Conservation (phyloP, 2,797 vertebrate genomes). For the Manis crassicaudata region DNA sequence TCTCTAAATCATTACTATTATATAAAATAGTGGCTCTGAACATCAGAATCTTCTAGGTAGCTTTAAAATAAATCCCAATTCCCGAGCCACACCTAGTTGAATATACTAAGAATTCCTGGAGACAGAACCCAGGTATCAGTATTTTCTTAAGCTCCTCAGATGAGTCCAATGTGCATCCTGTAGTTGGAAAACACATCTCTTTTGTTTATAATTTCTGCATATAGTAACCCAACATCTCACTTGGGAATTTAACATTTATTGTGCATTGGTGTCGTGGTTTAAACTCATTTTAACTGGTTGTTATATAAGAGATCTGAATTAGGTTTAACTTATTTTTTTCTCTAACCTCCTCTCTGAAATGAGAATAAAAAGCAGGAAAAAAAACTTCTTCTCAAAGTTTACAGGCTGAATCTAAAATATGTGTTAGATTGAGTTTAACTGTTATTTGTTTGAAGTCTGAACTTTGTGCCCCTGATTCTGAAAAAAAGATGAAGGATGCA, state of each 20-base stretch:
- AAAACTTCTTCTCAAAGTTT: background rate
- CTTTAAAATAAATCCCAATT: background rate
- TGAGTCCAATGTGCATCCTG: background rate
- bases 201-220: slow-evolving; percentile 31
- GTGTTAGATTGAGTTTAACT: slow-evolving; percentile 15
- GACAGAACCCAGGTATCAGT: background rate
- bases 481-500: background rate
- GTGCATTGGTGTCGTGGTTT: background rate
- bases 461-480: background rate
- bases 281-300: slow-evolving; percentile 8
- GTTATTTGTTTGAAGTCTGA: slow-evolving; percentile 34
- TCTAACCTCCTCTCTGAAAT: background rate
- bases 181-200: slow-evolving; percentile 12
- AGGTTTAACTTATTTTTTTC: background rate
- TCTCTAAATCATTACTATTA: background rate
- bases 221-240: background rate
- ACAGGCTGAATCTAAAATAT: slow-evolving; percentile 35
- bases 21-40: slow-evolving; percentile 12
- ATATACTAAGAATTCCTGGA: background rate
- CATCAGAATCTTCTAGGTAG: background rate
- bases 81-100: background rate
- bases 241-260: slow-evolving; percentile 53
- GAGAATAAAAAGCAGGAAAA: slow-evolving; percentile 18
- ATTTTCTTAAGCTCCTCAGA: background rate
- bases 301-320: background rate